Evolutionary conservation across 1,140 invertebrate species (phyloP).

Genomic region (Epicauta chinensis): DNA sequence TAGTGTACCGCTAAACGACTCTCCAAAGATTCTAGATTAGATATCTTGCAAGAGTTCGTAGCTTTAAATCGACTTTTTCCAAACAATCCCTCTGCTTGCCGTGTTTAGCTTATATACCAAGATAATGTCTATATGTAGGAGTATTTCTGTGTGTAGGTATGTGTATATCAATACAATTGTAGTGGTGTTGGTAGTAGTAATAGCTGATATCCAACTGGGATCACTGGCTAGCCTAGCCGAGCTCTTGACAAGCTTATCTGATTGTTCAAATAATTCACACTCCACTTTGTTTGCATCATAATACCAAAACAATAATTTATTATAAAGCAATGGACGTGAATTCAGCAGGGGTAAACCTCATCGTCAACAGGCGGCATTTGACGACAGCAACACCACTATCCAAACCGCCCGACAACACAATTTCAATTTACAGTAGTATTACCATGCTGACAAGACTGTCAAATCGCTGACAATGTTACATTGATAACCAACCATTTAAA

Average conservation of each 20-base stretch:
- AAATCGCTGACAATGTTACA: too few species aligned
- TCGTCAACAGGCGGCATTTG: too few species aligned
- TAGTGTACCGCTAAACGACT: conserved; percentile 27
- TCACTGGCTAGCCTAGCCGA: not conserved
- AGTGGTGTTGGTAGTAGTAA: not conserved
- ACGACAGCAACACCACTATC: too few species aligned
- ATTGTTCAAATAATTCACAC: conserved; percentile 17
- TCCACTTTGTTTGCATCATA: conserved; percentile 17
- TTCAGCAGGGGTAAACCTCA: too few species aligned
- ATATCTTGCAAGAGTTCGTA: conserved; percentile 20
- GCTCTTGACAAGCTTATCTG: conserved; percentile 12
- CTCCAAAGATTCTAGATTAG: conserved; percentile 33
- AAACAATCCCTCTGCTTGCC: conserved; percentile 16
- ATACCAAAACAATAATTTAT: conserved; percentile 2
- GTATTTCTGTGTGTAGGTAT: not conserved
- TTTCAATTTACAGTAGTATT: too few species aligned
- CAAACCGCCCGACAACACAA: too few species aligned
- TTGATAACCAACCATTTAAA: too few species aligned
- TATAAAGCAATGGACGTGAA: too few species aligned
- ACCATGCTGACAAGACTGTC: too few species aligned
- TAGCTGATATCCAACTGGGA: not conserved
- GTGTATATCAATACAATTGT: not conserved
- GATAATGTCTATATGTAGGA: conserved; percentile 11
- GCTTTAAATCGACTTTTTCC: conserved; percentile 33
- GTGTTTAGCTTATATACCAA: conserved; percentile 25